These are phyloP conservation scores for Geopemphigus sp. DNA, from an alignment of 1,140 invertebrate species.

Conservation along the genomic window DNA sequence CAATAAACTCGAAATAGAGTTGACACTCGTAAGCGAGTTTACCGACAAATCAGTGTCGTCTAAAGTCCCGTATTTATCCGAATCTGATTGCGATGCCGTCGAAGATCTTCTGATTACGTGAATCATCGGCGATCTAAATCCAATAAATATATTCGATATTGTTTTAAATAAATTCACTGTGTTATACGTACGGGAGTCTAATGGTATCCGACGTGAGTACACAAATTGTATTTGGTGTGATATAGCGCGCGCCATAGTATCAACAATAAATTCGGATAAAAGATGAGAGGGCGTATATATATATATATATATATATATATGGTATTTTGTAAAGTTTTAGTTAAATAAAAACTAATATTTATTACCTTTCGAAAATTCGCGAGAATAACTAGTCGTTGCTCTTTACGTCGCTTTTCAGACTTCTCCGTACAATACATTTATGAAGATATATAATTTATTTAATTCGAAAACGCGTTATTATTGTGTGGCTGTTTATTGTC, in stretches of 20 bases:
- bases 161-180: background rate
- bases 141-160: background rate
- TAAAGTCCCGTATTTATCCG: conserved; percentile 36
- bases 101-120: conserved; percentile 57
- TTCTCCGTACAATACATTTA: background rate
- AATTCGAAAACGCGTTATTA: background rate
- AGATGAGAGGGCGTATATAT: conserved; percentile 1
- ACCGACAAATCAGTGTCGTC: conserved; percentile 58
- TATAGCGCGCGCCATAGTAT: background rate
- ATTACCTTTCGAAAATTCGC: background rate
- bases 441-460: conserved; percentile 15
- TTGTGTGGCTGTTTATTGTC: no score
- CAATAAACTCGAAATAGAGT: conserved; percentile 76
- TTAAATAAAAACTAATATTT: conserved; percentile 28
- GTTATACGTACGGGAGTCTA: no score
- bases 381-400: background rate
- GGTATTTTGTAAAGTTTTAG: background rate
- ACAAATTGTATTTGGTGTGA: background rate
- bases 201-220: background rate
- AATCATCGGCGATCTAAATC: conserved; percentile 54
- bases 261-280: conserved; percentile 10
- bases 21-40: conserved; percentile 77
- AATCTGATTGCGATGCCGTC: conserved; percentile 54
- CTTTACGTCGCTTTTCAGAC: background rate
- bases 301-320: background rate